Evolutionary conservation across 1,140 invertebrate species (phyloP).

Genomic region (Rhagoletis zephyria): DNA sequence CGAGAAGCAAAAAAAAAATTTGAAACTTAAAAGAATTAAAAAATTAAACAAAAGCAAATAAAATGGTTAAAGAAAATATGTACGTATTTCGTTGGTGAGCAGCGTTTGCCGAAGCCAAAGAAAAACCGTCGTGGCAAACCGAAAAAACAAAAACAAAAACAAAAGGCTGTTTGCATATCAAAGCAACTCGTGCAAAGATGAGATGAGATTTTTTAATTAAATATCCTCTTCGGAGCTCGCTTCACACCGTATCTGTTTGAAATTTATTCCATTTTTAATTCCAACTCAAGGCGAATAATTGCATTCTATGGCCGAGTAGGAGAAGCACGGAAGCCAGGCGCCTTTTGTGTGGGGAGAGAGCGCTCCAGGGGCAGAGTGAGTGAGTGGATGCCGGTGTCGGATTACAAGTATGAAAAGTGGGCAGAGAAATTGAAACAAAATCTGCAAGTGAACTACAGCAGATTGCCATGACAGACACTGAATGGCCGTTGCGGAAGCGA

Average conservation of each 20-base stretch:
- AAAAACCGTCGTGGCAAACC: constrained; percentile 6
- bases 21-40: constrained; percentile 21
- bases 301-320: constrained; percentile 12
- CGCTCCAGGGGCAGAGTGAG: not conserved
- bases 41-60: constrained; percentile 42
- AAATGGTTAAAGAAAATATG: not conserved
- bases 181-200: constrained; percentile 27
- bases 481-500: not conserved
- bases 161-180: constrained; percentile 26
- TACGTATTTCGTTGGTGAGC: not conserved
- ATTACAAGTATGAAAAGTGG: not conserved
- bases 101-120: constrained; percentile 8
- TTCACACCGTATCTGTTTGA: constrained; percentile 47
- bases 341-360: not conserved
- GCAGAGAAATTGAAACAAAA: not conserved
- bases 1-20: constrained; percentile 1
- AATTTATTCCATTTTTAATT: constrained; percentile 51
- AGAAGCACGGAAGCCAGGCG: not conserved
- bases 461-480: not conserved
- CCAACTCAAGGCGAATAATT: constrained; percentile 50
- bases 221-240: constrained; percentile 20
- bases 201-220: constrained; percentile 51
- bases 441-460: constrained; percentile 10
- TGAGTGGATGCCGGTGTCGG: not conserved
- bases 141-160: not conserved